Conservation (phyloP, 2,888 invertebrate genomes). For the Amphipoea oculea region DNA sequence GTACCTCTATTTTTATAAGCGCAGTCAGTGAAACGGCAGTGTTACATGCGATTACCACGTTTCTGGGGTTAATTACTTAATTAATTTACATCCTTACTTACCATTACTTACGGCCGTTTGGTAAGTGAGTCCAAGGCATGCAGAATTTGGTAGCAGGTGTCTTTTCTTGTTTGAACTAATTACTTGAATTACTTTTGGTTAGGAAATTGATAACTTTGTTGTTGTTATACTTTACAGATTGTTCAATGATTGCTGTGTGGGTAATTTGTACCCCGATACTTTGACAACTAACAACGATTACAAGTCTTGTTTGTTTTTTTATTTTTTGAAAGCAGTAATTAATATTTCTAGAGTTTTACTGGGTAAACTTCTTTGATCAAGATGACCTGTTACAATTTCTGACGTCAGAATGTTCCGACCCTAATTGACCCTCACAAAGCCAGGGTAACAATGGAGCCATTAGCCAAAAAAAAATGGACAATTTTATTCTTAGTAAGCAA, state of each 20-base stretch:
- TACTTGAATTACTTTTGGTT: conserved; percentile 2
- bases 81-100: conserved; percentile 78
- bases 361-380: not conserved
- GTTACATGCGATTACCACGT: conserved; percentile 80
- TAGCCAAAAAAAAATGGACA: not conserved
- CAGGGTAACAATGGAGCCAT: not conserved
- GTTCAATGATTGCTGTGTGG: not conserved
- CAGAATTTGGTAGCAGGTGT: conserved; percentile 43
- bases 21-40: conserved; percentile 72
- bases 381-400: too few species aligned
- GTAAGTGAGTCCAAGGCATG: conserved; percentile 49
- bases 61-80: conserved; percentile 81
- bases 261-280: not conserved
- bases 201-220: conserved; percentile 7
- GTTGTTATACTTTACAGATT: conserved; percentile 1
- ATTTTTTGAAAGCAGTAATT: not conserved
- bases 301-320: not conserved
- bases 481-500: not conserved
- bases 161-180: conserved; percentile 32
- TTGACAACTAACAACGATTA: not conserved
- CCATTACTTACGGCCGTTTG: conserved; percentile 65
- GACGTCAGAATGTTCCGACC: not conserved
- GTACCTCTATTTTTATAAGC: conserved; percentile 71
- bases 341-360: not conserved
- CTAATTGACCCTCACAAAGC: not conserved